Evolutionary conservation across 2,888 invertebrate genomes (phyloP), one percentile per base, ranked within the genome.

Genomic region (Morpho helenor): DNA sequence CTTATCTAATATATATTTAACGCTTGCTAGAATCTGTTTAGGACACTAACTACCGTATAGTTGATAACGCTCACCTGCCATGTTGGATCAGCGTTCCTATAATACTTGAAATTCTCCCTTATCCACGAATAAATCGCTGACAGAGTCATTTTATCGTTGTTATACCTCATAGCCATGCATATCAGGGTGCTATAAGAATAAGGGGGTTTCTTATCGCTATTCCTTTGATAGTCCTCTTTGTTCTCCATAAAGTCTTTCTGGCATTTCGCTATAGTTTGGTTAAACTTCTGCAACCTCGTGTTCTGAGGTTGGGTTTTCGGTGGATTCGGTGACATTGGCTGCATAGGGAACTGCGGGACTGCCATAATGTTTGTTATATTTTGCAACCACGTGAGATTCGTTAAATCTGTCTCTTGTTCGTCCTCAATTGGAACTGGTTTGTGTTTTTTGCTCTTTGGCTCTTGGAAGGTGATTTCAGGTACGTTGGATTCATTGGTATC

Each of bases 91-190:
- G 96, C 96, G 74, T 94, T 94, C 77, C 95, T 92, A 84, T 97
- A 98, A 83, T 96, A 98, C 82, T 96, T 93, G 87, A 97, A 98
- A 79, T 97, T 97, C 64, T 97, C 97, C 63, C 94, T 93, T 68
- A 98, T 97, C 97, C 97, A 98, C 50, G 95, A 94, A 79, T 98
- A 98, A 70, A 98, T 97, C 55, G 95, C 95, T 0, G 96, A 95
- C 9, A 98, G 88, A 0, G 97, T 97, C 92, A 98, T 96, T 83
- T 97, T 97, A 78, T 96, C 96, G 67, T 95, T 94, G 73, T 96
- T 96, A 69, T 96, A 96, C 66, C 95, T 93, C 97, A 98, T 97
- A 5, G 97, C 97, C 94, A 97, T 95, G 71, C 97, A 97, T 68
- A 98, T 97, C 52, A 98, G 87, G 0, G 96, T 96, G 52, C 97